A percentile compares a stretch with the other conserved stretches of the same genome.
Conservation (phyloP, 2,113 vertebrate species). For the Anser cygnoides region DNA sequence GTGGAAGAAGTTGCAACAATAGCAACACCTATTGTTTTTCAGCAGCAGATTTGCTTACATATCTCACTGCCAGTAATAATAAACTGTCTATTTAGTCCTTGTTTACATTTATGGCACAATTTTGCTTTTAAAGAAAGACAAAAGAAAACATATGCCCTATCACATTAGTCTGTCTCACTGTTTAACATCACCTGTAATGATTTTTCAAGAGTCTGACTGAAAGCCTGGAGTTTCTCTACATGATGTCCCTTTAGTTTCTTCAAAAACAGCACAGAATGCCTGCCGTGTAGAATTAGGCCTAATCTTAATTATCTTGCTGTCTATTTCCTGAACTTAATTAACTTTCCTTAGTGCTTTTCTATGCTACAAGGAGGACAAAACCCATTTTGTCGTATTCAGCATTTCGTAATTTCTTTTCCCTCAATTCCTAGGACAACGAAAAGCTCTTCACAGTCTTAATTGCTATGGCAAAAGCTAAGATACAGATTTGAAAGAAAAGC, state of each 20-base stretch:
- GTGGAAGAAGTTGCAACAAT: neutral
- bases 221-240: conserved; percentile 62
- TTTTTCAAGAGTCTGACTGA: conserved; percentile 59
- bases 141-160: conserved; percentile 43
- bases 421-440: conserved; percentile 58
- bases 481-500: conserved; percentile 63
- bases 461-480: conserved; percentile 62
- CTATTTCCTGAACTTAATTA: conserved; percentile 80
- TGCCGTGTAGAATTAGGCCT: conserved; percentile 73
- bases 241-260: conserved; percentile 59
- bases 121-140: conserved; percentile 53
- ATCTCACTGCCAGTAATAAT: neutral
- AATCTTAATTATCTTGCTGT: conserved; percentile 78
- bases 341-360: conserved; percentile 74
- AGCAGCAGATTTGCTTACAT: neutral
- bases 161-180: conserved; percentile 38
- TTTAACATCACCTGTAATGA: conserved; percentile 63
- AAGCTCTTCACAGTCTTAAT: conserved; percentile 62
- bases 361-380: conserved; percentile 45
- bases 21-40: neutral
- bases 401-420: conserved; percentile 65
- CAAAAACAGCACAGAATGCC: conserved; percentile 69
- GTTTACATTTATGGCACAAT: conserved; percentile 45
- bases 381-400: conserved; percentile 70
- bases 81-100: neutral